A percentile compares a stretch with the other conserved stretches of the same genome.
phyloP scores from a whole-genome alignment of 2,113 vertebrate species.

The Macrotis lagotis region DNA sequence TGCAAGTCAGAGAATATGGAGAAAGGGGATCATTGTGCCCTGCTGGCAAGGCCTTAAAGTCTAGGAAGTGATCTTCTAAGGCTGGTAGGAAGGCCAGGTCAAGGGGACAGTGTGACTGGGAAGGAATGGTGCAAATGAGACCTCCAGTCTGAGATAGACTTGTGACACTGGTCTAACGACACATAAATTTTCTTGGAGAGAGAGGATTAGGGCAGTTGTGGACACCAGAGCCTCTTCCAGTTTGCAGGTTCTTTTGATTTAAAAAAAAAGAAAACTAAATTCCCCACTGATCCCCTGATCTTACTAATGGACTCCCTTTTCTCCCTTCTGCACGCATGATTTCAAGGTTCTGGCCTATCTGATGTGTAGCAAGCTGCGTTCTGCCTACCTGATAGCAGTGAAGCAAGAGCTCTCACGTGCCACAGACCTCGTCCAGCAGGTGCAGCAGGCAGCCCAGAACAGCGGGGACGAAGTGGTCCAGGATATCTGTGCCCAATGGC shows the following conservation, averaged over 20 bases:
- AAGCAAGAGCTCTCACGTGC: conserved; percentile 90
- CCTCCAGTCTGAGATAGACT: neutral
- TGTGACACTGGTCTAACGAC: neutral
- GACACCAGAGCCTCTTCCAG: neutral
- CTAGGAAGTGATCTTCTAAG: neutral
- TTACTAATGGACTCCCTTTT: neutral
- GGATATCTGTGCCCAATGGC: conserved; percentile 96
- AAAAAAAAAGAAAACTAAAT: neutral
- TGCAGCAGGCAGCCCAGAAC: conserved; percentile 90
- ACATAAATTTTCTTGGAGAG: neutral
- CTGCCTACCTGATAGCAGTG: conserved; percentile 94
- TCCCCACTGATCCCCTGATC: neutral
- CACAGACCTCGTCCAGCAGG: conserved; percentile 81
- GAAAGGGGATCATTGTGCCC: neutral
- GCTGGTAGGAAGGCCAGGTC: neutral
- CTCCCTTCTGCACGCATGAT: neutral
- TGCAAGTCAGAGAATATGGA: neutral
- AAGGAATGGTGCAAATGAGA: neutral
- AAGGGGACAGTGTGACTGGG: neutral
- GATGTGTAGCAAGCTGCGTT: conserved; percentile 92
- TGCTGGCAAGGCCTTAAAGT: neutral
- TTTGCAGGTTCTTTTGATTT: neutral
- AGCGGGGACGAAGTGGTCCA: conserved; percentile 90
- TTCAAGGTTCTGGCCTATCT: conserved; percentile 94
- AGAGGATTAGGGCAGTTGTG: neutral